Conservation (phyloP, 1,140 invertebrate genomes). For the Pseudomyrmex flavicornis region DNA sequence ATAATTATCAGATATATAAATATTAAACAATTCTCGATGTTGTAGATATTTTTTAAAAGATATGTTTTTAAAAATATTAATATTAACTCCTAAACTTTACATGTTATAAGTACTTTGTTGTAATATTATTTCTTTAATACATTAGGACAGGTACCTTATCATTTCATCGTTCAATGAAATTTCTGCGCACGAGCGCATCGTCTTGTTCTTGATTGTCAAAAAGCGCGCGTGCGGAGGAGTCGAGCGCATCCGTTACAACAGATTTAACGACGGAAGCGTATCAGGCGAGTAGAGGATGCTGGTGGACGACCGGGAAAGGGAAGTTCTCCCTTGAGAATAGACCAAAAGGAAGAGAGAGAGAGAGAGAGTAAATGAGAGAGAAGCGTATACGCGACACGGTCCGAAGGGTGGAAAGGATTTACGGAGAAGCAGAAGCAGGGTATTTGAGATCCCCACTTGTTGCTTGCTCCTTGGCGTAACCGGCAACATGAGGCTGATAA, state of each 20-base stretch:
- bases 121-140: no score
- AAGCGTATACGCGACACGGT: conserved; percentile 30
- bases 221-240: neutral
- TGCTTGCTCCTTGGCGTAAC: conserved; percentile 71
- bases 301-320: neutral
- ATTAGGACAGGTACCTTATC: no score
- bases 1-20: no score
- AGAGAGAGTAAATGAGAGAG: no score
- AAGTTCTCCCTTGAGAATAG: neutral
- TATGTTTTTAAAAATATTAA: no score
- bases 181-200: no score
- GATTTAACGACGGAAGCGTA: conserved; percentile 2
- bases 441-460: conserved; percentile 74
- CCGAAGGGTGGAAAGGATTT: conserved; percentile 55
- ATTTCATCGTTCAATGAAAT: no score
- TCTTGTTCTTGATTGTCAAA: neutral
- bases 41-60: no score
- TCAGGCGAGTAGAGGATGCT: neutral
- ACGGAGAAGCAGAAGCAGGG: neutral
- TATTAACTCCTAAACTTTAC: no score
- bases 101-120: no score
- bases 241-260: neutral
- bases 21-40: no score
- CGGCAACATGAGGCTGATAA: conserved; percentile 57
- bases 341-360: no score